Conservation (phyloP, 2,888 invertebrate genomes). For the Leptopterna dolabrata region DNA sequence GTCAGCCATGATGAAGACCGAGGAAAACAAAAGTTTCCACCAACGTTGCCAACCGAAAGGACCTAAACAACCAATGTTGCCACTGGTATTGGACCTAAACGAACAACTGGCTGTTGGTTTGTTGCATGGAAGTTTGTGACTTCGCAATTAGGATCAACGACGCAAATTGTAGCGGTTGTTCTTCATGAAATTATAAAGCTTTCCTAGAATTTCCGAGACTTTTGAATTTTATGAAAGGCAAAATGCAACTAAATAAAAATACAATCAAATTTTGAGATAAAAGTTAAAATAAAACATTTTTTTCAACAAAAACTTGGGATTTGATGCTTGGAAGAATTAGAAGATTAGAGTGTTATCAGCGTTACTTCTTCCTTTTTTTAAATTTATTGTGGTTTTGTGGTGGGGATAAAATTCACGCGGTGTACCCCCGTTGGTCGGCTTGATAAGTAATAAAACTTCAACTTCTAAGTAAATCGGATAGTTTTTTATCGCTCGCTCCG, state of each 20-base stretch:
- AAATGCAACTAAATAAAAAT: too few species aligned
- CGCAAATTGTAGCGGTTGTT: too few species aligned
- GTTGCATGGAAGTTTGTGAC: background rate
- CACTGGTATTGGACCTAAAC: too few species aligned
- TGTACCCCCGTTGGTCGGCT: background rate
- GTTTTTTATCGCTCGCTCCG: background rate
- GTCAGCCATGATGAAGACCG: conserved; percentile 54
- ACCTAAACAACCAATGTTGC: background rate
- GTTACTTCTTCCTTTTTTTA: background rate
- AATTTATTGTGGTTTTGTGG: too few species aligned
- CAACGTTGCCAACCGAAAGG: background rate
- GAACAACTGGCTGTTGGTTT: background rate
- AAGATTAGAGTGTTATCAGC: background rate
- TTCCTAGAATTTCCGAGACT: too few species aligned
- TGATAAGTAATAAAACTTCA: background rate
- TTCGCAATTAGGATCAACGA: too few species aligned
- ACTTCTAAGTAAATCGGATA: background rate
- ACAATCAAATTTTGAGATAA: too few species aligned
- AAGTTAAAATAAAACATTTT: too few species aligned
- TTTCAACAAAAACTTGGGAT: too few species aligned
- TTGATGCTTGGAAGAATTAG: too few species aligned
- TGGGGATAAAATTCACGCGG: background rate
- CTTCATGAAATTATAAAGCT: too few species aligned
- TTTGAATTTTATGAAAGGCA: too few species aligned
- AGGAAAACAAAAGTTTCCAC: background rate